A percentile compares a stretch with the other conserved stretches of the same genome.
These are phyloP conservation scores for Chloroceryle amazona DNA, from an alignment of 2,797 vertebrate genomes.

Conservation along the genomic window DNA sequence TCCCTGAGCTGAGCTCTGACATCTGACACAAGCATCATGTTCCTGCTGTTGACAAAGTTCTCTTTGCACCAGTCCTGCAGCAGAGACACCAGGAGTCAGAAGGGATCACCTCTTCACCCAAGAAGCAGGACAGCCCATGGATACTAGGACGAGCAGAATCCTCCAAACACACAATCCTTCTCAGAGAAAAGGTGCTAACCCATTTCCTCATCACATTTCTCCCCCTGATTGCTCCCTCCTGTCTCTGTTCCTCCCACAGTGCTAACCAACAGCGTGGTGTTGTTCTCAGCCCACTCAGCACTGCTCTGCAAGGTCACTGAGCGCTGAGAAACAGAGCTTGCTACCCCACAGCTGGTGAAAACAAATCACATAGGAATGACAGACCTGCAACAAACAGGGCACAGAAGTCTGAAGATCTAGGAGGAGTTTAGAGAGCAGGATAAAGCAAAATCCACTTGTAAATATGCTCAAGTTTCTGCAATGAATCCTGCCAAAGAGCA, in stretches of 20 bases:
- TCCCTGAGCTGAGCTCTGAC: conserved; percentile 93
- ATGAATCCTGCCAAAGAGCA: background rate
- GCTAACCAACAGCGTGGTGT: background rate
- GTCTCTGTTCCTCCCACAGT: background rate
- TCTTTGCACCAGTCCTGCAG: conserved; percentile 95
- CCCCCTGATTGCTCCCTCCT: background rate
- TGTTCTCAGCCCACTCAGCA: background rate
- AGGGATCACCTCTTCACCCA: background rate
- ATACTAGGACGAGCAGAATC: background rate
- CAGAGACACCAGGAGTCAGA: background rate
- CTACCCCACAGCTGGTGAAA: background rate
- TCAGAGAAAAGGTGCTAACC: background rate
- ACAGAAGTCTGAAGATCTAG: background rate
- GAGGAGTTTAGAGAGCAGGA: background rate
- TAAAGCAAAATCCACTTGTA: background rate
- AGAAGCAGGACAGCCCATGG: background rate
- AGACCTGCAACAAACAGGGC: background rate
- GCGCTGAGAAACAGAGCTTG: background rate
- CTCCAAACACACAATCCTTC: background rate
- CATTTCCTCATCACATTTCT: background rate
- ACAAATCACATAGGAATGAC: background rate
- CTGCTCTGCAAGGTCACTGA: background rate
- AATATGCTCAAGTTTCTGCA: background rate
- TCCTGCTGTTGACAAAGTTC: conserved; percentile 95
- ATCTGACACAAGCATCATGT: conserved; percentile 92